Percentiles rank a stretch among this genome's conserved stretches.
phyloP scores from a whole-genome alignment of 2,797 vertebrate genomes.

The Gymnoscopelus microlampas region DNA sequence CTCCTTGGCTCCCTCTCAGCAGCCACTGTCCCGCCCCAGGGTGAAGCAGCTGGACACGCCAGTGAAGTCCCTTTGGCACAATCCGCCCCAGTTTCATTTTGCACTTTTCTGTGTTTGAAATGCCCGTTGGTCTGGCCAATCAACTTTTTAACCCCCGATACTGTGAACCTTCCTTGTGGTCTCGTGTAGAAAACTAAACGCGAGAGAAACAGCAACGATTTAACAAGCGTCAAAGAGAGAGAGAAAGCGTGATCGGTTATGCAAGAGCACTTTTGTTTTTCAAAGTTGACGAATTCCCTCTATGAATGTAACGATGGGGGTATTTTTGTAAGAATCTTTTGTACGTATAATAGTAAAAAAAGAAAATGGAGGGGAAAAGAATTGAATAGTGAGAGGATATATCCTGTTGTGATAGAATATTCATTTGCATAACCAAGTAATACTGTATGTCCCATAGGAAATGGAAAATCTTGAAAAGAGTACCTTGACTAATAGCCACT shows the following conservation, averaged over 20 bases:
- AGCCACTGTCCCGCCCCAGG: constrained; percentile 34
- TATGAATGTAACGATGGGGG: constrained; percentile 77
- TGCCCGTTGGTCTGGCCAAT: constrained; percentile 60
- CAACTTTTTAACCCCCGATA: constrained; percentile 75
- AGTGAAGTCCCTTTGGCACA: too few relatives aligned
- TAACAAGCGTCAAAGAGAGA: background rate
- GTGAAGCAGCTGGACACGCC: too few relatives aligned
- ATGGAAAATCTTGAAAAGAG: constrained; percentile 18
- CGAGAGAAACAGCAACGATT: constrained; percentile 28
- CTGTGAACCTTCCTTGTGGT: constrained; percentile 78
- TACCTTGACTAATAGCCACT: constrained; percentile 45
- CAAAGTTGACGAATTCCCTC: constrained; percentile 67
- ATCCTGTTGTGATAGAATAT: constrained; percentile 42
- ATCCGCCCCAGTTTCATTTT: constrained; percentile 58
- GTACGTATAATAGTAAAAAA: constrained; percentile 52
- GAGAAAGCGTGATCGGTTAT: constrained; percentile 52
- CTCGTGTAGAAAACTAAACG: constrained; percentile 53
- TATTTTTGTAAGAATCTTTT: constrained; percentile 80
- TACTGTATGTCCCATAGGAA: constrained; percentile 31
- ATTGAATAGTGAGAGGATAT: constrained; percentile 30
- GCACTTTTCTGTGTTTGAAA: constrained; percentile 71
- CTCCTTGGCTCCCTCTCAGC: constrained; percentile 34
- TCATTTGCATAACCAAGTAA: constrained; percentile 41
- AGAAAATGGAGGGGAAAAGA: constrained; percentile 47
- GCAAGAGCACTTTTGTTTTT: constrained; percentile 75